A percentile compares a stretch with the other conserved stretches of the same genome.
Evolutionary conservation across 2,113 vertebrate species (phyloP).

Genomic region (Oncorhynchus nerka): DNA sequence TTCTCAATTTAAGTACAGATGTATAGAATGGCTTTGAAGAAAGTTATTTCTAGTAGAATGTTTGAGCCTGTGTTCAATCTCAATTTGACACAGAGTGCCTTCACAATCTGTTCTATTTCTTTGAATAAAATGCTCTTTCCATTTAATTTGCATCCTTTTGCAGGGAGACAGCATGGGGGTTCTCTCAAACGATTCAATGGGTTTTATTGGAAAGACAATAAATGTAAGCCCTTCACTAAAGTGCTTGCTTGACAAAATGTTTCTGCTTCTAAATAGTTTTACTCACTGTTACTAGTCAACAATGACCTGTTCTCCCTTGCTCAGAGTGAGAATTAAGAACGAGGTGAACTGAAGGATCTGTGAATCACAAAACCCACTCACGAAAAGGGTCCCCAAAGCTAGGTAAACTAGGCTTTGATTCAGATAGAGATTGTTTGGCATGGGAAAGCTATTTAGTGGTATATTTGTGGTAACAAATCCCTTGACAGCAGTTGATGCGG

Average conservation of each 20-base stretch:
- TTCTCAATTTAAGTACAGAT: background rate
- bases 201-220: slow-evolving; percentile 26
- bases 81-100: too few species aligned
- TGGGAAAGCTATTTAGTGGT: too few species aligned
- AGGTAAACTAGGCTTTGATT: too few species aligned
- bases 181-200: slow-evolving; percentile 15
- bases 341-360: background rate
- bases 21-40: background rate
- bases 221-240: slow-evolving; percentile 20
- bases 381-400: background rate
- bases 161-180: background rate
- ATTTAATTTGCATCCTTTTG: background rate
- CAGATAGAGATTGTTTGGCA: too few species aligned
- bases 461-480: too few species aligned
- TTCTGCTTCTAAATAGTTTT: slow-evolving; percentile 19
- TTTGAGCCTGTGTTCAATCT: too few species aligned
- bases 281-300: slow-evolving; percentile 6
- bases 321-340: background rate
- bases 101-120: too few species aligned
- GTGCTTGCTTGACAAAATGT: slow-evolving; percentile 15
- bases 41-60: too few species aligned
- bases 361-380: background rate
- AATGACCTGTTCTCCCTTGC: background rate
- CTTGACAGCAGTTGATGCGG: background rate
- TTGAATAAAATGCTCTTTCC: too few species aligned